Evolutionary conservation across 2,113 vertebrate genomes (phyloP).

Genomic region (Hucho hucho): DNA sequence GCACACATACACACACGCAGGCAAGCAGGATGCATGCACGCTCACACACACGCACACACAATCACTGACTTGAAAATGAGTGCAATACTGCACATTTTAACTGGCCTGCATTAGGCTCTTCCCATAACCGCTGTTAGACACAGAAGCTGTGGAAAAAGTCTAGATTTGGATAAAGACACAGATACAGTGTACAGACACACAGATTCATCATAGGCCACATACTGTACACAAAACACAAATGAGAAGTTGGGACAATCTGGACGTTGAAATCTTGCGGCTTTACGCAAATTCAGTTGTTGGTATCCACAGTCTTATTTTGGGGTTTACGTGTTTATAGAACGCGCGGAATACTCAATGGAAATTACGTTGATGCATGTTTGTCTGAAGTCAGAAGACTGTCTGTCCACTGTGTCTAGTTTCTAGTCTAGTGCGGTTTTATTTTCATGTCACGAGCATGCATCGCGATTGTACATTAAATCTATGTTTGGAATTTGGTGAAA

Average conservation of each 20-base stretch:
- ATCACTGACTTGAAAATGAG: too few relatives aligned
- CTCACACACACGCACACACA: too few relatives aligned
- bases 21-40: too few relatives aligned
- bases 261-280: slow-evolving; percentile 18
- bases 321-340: slow-evolving; percentile 45
- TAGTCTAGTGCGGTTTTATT: slow-evolving; percentile 5
- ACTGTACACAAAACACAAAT: too few relatives aligned
- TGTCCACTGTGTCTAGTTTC: background rate
- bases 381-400: background rate
- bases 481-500: slow-evolving; percentile 46
- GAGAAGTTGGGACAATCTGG: background rate
- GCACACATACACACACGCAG: too few relatives aligned
- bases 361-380: background rate
- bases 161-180: too few relatives aligned
- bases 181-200: too few relatives aligned
- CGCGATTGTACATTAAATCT: slow-evolving; percentile 62
- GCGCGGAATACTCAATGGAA: slow-evolving; percentile 50
- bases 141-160: too few relatives aligned
- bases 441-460: slow-evolving; percentile 19
- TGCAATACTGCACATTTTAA: too few relatives aligned
- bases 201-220: too few relatives aligned
- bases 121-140: too few relatives aligned
- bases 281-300: slow-evolving; percentile 17
- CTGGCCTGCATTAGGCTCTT: too few relatives aligned
- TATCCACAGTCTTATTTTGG: slow-evolving; percentile 4